phyloP scores from a whole-genome alignment of 2,797 vertebrate genomes.

The Pangasius krempfi region DNA sequence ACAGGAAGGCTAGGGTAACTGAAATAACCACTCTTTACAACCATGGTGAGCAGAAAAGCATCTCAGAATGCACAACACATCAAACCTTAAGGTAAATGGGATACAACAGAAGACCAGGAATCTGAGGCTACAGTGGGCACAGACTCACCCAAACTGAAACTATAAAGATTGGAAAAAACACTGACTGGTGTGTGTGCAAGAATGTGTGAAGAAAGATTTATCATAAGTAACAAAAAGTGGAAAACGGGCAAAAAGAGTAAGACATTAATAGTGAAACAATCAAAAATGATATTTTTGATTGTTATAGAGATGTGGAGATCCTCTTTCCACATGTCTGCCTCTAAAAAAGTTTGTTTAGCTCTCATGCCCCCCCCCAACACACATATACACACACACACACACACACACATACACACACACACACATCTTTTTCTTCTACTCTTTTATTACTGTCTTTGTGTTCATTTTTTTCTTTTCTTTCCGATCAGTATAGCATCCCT shows the following conservation, averaged over 20 bases:
- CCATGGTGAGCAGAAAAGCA: background rate
- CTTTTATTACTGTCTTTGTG: background rate
- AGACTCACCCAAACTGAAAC: background rate
- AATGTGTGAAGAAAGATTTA: too few relatives aligned
- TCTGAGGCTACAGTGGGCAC: background rate
- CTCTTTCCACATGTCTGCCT: background rate
- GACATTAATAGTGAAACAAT: background rate
- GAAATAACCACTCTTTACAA: background rate
- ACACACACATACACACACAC: too few relatives aligned
- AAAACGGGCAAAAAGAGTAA: background rate
- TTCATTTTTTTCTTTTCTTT: background rate
- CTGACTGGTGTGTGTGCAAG: too few relatives aligned
- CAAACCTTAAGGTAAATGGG: background rate
- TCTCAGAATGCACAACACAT: background rate
- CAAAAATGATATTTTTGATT: background rate
- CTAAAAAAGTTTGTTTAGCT: background rate
- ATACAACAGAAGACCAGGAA: background rate
- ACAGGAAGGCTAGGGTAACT: background rate
- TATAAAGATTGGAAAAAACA: background rate
- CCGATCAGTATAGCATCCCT: background rate
- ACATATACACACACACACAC: too few relatives aligned
- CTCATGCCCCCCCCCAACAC: too few relatives aligned
- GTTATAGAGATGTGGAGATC: background rate
- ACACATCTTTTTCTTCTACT: background rate
- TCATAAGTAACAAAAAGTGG: background rate